These are phyloP conservation scores for Gopherus flavomarginatus DNA, from an alignment of 2,113 vertebrate genomes.

Conservation along the genomic window DNA sequence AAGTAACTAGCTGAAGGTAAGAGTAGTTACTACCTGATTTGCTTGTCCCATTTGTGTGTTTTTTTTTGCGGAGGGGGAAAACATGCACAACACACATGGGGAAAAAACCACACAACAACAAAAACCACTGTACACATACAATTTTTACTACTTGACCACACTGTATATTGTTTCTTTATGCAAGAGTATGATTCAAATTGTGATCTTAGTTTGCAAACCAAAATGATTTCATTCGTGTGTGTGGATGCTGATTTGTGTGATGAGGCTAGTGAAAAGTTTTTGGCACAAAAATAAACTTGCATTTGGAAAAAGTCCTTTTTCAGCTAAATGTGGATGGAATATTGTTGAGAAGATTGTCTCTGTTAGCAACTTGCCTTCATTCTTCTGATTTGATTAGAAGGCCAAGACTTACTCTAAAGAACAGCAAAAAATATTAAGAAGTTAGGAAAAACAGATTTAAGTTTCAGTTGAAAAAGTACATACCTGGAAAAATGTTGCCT, in stretches of 20 bases:
- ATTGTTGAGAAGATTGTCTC: not conserved
- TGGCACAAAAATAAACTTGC: not conserved
- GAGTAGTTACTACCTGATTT: too few species aligned
- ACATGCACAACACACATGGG: too few species aligned
- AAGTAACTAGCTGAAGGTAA: too few species aligned
- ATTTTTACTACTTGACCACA: not conserved
- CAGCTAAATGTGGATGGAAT: not conserved
- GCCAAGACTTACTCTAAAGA: not conserved
- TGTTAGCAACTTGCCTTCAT: not conserved
- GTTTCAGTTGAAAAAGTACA: not conserved
- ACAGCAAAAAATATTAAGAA: not conserved
- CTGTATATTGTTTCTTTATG: not conserved
- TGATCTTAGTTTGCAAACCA: not conserved
- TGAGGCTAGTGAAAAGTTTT: not conserved
- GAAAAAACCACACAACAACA: too few species aligned
- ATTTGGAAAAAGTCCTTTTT: not conserved
- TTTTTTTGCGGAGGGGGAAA: too few species aligned
- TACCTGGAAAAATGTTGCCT: not conserved
- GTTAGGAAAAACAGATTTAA: not conserved
- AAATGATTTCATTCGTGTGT: not conserved
- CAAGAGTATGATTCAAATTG: not conserved
- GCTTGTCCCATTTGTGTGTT: not conserved
- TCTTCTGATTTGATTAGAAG: not conserved
- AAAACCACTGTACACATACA: too few species aligned
- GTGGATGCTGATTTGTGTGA: not conserved